phyloP scores from a whole-genome alignment of 2,113 vertebrate species.

The Marmota flaviventris region DNA sequence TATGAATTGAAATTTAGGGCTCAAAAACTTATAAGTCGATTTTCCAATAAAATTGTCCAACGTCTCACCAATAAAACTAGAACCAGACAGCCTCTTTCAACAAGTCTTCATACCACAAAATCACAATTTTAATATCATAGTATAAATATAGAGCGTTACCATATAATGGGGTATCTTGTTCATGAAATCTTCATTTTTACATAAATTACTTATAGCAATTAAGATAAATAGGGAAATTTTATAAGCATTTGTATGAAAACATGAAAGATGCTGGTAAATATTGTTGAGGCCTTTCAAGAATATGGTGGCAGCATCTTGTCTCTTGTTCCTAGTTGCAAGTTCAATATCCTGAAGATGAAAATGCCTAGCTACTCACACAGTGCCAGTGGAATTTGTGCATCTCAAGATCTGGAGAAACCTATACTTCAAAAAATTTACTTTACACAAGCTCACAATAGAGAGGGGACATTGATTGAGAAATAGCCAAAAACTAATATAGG shows the following conservation, averaged over 20 bases:
- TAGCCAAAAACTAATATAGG: not conserved
- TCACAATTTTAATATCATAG: constrained; percentile 81
- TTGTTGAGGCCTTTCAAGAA: not conserved
- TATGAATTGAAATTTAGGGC: constrained; percentile 85
- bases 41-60: constrained; percentile 88
- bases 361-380: not conserved
- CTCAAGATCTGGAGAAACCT: not conserved
- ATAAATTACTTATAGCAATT: constrained; percentile 95
- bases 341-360: not conserved
- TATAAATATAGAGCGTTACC: constrained; percentile 83
- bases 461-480: not conserved
- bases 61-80: constrained; percentile 86
- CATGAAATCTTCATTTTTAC: constrained; percentile 93
- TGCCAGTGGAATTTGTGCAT: not conserved
- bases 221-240: constrained; percentile 94
- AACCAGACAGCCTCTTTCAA: constrained; percentile 82
- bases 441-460: not conserved
- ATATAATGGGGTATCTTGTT: constrained; percentile 88
- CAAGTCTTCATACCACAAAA: constrained; percentile 91
- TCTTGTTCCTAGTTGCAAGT: not conserved
- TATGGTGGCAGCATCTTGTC: not conserved
- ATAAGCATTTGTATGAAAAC: constrained; percentile 95
- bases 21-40: constrained; percentile 88
- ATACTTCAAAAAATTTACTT: not conserved
- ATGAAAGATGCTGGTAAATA: constrained; percentile 88